These are phyloP conservation scores for Drosophila tripunctata DNA, from an alignment of 2,888 invertebrate genomes.

Conservation along the genomic window DNA sequence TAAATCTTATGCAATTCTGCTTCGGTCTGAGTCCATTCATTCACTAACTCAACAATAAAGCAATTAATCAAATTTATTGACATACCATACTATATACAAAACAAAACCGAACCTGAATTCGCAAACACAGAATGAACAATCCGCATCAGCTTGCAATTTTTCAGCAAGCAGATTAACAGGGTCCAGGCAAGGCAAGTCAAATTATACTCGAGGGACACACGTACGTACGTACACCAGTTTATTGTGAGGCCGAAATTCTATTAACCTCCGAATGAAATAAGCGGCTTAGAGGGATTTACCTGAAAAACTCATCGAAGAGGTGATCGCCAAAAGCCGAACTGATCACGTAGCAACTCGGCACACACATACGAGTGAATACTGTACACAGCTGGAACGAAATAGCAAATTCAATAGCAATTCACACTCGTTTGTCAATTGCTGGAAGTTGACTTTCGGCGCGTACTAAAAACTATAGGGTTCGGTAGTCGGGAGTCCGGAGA, in stretches of 20 bases:
- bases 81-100: constrained; percentile 43
- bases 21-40: constrained; percentile 29
- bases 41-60: constrained; percentile 59
- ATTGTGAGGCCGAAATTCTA: constrained; percentile 59
- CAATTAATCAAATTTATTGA: constrained; percentile 78
- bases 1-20: constrained; percentile 54
- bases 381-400: constrained; percentile 67
- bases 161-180: constrained; percentile 72
- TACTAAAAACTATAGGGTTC: constrained; percentile 38
- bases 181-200: constrained; percentile 37
- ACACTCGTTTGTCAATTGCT: constrained; percentile 75
- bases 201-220: constrained; percentile 71
- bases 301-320: constrained; percentile 34
- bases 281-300: constrained; percentile 71
- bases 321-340: constrained; percentile 17
- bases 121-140: constrained; percentile 34
- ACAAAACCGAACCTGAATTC: constrained; percentile 44
- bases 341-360: constrained; percentile 60
- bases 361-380: constrained; percentile 4
- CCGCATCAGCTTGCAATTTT: constrained; percentile 69
- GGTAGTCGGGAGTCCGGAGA: constrained; percentile 12
- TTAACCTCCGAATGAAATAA: constrained; percentile 70
- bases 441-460: constrained; percentile 73
- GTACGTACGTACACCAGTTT: constrained; percentile 42
- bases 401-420: constrained; percentile 72